Conservation (phyloP, 1,140 invertebrate genomes). For the Danaus plexippus region DNA sequence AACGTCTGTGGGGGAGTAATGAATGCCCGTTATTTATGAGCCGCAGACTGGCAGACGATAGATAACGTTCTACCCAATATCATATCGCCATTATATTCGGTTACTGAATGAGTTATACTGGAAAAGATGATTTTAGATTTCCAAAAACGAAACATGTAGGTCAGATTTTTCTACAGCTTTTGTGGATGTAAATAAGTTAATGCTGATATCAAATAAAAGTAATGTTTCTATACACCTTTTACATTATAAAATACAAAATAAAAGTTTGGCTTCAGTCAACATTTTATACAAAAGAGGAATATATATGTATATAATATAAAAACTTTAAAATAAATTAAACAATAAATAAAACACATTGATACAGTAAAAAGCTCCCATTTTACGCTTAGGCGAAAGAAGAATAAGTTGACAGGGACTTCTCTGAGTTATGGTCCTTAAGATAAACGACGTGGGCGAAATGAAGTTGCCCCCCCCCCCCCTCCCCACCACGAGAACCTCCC, state of each 20-base stretch:
- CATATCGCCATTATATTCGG: slow-evolving; percentile 58
- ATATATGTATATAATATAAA: no score
- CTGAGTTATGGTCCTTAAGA: slow-evolving; percentile 72
- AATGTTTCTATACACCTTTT: no score
- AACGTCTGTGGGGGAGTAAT: slow-evolving; percentile 48
- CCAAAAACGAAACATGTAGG: no score
- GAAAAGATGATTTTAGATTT: background rate
- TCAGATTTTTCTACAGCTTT: no score
- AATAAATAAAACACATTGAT: slow-evolving; percentile 12
- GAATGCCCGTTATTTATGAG: slow-evolving; percentile 60
- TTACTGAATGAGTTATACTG: slow-evolving; percentile 47
- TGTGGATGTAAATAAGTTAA: no score
- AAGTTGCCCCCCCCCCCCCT: slow-evolving; percentile 57
- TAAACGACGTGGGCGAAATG: slow-evolving; percentile 73
- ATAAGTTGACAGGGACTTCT: slow-evolving; percentile 73
- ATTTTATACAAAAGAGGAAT: no score
- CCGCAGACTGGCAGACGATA: slow-evolving; percentile 50
- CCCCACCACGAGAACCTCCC: slow-evolving; percentile 23
- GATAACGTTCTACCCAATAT: slow-evolving; percentile 61
- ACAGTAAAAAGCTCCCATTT: slow-evolving; percentile 56
- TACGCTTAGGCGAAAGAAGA: slow-evolving; percentile 72
- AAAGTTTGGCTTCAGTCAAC: no score
- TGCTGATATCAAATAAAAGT: no score
- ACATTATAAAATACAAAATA: no score
- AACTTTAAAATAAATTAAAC: no score